Evolutionary conservation across 2,797 vertebrate genomes (phyloP).

Genomic region (Gymnoscopelus braueri): DNA sequence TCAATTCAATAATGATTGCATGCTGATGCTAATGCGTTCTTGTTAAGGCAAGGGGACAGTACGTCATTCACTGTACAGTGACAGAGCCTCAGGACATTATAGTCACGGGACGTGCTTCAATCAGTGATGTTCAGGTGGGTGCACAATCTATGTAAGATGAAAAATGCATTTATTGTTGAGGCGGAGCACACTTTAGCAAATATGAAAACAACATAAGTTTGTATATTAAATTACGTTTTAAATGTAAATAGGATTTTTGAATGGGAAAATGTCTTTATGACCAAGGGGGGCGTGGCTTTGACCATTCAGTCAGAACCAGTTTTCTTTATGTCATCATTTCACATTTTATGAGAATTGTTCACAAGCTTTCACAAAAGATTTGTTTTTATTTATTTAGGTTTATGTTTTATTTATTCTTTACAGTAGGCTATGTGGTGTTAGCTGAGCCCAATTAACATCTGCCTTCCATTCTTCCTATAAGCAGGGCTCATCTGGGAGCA

Average conservation of each 20-base stretch:
- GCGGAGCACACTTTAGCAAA: background rate
- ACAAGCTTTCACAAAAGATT: no score
- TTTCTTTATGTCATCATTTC: no score
- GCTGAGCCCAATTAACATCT: background rate
- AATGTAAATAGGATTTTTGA: no score
- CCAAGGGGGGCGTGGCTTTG: no score
- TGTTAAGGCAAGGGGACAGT: background rate
- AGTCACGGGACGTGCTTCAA: slow-evolving; percentile 20
- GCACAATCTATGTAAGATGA: background rate
- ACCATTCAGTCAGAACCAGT: no score
- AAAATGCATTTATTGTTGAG: background rate
- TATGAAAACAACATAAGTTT: background rate
- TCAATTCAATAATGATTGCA: background rate
- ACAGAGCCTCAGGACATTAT: slow-evolving; percentile 27
- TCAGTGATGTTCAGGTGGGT: slow-evolving; percentile 45
- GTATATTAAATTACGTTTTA: no score
- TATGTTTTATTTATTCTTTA: no score
- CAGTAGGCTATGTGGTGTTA: background rate
- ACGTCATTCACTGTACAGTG: slow-evolving; percentile 34
- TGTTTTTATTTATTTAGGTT: no score
- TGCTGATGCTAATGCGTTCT: slow-evolving; percentile 2
- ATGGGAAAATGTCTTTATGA: no score
- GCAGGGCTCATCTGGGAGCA: slow-evolving; percentile 14
- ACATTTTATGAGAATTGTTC: no score
- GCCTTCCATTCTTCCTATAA: slow-evolving; percentile 1